Base-by-base conservation (phyloP, 1,140 invertebrate species). In the Zaprionus tsacasi region DNA sequence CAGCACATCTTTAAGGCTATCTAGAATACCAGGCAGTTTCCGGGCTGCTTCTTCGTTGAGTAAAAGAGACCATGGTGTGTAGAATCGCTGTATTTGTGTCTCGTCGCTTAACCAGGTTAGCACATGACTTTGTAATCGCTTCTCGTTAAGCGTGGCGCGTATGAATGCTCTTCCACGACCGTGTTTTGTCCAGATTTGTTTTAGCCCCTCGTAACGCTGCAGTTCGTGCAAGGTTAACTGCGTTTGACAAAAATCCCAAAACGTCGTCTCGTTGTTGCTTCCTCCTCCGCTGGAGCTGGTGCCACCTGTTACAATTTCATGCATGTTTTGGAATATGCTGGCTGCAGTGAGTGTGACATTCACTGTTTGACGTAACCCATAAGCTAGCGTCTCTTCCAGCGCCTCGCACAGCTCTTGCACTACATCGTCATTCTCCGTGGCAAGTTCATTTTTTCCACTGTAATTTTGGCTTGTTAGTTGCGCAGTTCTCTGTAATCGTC, bases 91-190 rank as follows among this genome's bases (percentile, higher is more conserved):
- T 35, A 94, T 92, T 6, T 93, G 92, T 7, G 93, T 91, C 45
- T 80, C 72, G 70, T 95, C 95, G 78, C 94, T 94, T 12, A 97
- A 88, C 48, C 97, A 93, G 79, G 95, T 95, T 66, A 96, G 95
- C 71, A 97, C 93, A 91, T 95, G 96, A 75, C 96, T 94, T 87
- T 97, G 96, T 4, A 98, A 93, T 0, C 96, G 96, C 77, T 96
- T 94, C 92, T 98, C 97, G 93, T 98, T 98, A 2, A 98, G 93
- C 2, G 96, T 93, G n/a, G 96, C 95, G 65, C 97, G 93, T 8
- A 98, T 93, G 95, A 97, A 98, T 4, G 97, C 96, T 80, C 96
- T 93, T 1, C 96, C 96, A 48, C 95, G 93, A 8, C 97, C 97
- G 48, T 93, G 93, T 93, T 97, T 96, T 15, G 96, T 97, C 82